These are phyloP conservation scores for Poeciliopsis occidentalis DNA, from an alignment of 2,113 vertebrate species.

Conservation along the genomic window DNA sequence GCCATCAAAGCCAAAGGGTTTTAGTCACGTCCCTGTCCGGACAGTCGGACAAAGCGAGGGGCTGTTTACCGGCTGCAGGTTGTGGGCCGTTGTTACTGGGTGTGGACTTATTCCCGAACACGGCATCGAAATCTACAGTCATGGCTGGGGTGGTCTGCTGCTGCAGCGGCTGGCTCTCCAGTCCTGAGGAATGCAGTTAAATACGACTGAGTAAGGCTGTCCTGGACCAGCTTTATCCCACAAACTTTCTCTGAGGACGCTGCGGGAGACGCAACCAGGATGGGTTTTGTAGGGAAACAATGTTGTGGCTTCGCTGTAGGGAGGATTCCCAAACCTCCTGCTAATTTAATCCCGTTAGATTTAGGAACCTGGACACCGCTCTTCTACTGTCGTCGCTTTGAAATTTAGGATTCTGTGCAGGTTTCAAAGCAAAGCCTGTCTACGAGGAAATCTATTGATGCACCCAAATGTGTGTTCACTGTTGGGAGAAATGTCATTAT, in stretches of 20 bases:
- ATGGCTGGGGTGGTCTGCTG: constrained; percentile 79
- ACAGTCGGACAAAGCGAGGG: constrained; percentile 37
- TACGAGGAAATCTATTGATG: constrained; percentile 42
- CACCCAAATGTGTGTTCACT: constrained; percentile 30
- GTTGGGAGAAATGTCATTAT: constrained; percentile 24
- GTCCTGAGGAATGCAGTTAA: constrained; percentile 73
- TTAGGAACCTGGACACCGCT: constrained; percentile 7
- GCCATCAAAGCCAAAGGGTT: constrained; percentile 53
- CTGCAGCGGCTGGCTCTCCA: constrained; percentile 79
- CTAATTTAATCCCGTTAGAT: constrained; percentile 56
- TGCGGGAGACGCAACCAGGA: constrained; percentile 9
- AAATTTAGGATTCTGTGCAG: constrained; percentile 36
- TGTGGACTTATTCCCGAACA: constrained; percentile 85
- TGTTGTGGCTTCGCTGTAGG: neutral
- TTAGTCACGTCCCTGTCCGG: constrained; percentile 29
- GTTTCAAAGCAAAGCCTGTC: constrained; percentile 26
- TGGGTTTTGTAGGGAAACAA: neutral
- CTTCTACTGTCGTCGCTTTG: constrained; percentile 49
- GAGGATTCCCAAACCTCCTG: constrained; percentile 37
- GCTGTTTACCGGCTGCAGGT: constrained; percentile 82
- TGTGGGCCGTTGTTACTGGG: constrained; percentile 74
- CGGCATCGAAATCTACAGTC: constrained; percentile 91
- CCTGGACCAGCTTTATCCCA: constrained; percentile 10
- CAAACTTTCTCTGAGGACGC: neutral
- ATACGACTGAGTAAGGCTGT: constrained; percentile 35